Conservation (phyloP, 30 jellyfish, hydroid and myxozoan species). For the Catostylus mosaicus region DNA sequence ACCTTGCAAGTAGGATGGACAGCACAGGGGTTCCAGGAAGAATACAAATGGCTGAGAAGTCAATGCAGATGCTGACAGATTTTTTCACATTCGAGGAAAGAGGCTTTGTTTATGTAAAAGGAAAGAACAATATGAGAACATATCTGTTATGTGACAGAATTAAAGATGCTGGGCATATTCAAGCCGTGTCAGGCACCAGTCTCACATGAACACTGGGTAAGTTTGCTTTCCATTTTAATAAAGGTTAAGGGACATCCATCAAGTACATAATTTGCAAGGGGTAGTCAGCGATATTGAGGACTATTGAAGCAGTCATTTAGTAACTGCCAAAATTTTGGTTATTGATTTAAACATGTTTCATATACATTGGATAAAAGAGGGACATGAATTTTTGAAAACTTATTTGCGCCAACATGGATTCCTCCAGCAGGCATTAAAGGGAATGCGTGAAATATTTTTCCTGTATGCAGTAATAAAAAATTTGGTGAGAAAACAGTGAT, state of each 20-base stretch:
- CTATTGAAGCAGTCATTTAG: too few species aligned
- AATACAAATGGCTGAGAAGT: slow-evolving; percentile 91
- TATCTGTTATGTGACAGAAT: slow-evolving; percentile 71
- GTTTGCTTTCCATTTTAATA: neutral
- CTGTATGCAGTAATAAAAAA: too few species aligned
- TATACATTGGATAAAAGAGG: too few species aligned
- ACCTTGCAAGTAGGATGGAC: slow-evolving; percentile 98
- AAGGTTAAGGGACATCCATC: neutral
- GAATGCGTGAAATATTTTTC: too few species aligned
- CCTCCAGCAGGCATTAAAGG: too few species aligned
- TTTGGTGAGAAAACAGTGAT: too few species aligned
- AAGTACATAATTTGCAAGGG: too few species aligned
- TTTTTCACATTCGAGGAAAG: slow-evolving; percentile 90
- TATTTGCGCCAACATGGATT: too few species aligned
- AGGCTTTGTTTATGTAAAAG: slow-evolving; percentile 87
- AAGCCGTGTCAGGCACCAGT: neutral
- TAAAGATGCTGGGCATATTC: slow-evolving; percentile 10
- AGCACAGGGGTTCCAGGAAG: slow-evolving; percentile 94
- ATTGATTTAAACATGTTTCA: too few species aligned
- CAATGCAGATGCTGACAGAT: slow-evolving; percentile 88
- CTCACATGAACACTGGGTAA: slow-evolving; percentile 1
- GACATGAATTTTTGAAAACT: too few species aligned
- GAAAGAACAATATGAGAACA: slow-evolving; percentile 89
- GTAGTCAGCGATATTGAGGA: too few species aligned
- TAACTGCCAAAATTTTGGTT: too few species aligned